Conservation (phyloP, 2,888 invertebrate genomes). For the Hypselothyrea guttata region DNA sequence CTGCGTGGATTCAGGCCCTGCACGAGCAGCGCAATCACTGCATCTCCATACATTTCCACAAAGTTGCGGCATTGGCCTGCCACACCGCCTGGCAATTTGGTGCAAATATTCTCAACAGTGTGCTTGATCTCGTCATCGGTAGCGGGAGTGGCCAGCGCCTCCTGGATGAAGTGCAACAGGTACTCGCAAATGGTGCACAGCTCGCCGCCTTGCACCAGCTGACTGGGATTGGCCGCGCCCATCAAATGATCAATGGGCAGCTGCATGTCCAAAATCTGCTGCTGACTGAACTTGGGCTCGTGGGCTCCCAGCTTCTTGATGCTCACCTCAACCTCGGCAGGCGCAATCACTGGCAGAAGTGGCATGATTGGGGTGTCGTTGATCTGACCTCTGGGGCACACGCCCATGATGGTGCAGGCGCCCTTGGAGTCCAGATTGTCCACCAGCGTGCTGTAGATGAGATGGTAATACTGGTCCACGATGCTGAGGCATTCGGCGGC, state of each 20-base stretch:
- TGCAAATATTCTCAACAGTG: slow-evolving; percentile 87
- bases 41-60: slow-evolving; percentile 90
- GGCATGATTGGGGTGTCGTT: slow-evolving; percentile 84
- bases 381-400: slow-evolving; percentile 77
- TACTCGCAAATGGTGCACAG: slow-evolving; percentile 92
- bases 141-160: slow-evolving; percentile 86
- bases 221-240: slow-evolving; percentile 80
- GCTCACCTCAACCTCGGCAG: slow-evolving; percentile 81
- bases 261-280: slow-evolving; percentile 81
- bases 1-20: slow-evolving; percentile 83
- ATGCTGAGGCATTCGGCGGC: slow-evolving; percentile 88
- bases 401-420: slow-evolving; percentile 87
- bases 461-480: slow-evolving; percentile 90
- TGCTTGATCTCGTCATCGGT: slow-evolving; percentile 88
- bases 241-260: slow-evolving; percentile 83
- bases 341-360: slow-evolving; percentile 84
- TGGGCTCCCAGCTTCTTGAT: slow-evolving; percentile 77
- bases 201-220: slow-evolving; percentile 82
- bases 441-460: slow-evolving; percentile 88
- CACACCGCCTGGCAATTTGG: slow-evolving; percentile 85
- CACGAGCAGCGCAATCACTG: slow-evolving; percentile 89
- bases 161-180: slow-evolving; percentile 90
- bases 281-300: slow-evolving; percentile 78
- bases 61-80: slow-evolving; percentile 88
- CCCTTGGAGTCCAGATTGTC: slow-evolving; percentile 87